Conservation (phyloP, 2,113 vertebrate genomes). For the Laterallus jamaicensis region DNA sequence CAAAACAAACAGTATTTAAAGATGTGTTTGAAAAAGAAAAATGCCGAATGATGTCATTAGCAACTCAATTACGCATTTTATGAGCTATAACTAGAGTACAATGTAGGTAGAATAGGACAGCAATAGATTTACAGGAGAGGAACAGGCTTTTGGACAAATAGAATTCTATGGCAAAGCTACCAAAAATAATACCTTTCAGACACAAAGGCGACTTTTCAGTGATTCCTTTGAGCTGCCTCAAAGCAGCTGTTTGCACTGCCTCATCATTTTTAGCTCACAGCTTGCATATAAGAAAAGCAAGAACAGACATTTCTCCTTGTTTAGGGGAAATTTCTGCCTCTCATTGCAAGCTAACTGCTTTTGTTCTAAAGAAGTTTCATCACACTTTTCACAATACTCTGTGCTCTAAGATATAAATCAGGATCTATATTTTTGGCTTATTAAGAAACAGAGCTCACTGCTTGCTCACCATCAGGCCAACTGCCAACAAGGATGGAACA, state of each 20-base stretch:
- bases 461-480: not conserved
- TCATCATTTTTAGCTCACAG: not conserved
- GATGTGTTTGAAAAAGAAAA: not conserved
- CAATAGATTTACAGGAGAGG: not conserved
- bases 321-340: not conserved
- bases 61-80: not conserved
- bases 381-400: not conserved
- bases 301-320: not conserved
- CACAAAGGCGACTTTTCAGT: not conserved
- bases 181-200: not conserved
- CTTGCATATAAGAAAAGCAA: not conserved
- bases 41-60: not conserved
- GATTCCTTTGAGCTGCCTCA: not conserved
- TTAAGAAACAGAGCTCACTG: not conserved
- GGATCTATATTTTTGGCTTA: not conserved
- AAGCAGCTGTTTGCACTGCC: not conserved
- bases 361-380: not conserved
- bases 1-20: not conserved
- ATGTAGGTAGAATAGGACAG: not conserved
- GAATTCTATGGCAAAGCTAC: not conserved
- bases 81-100: not conserved
- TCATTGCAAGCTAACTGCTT: not conserved
- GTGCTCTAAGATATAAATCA: not conserved
- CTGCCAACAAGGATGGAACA: not conserved
- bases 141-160: not conserved